Base-by-base conservation (phyloP, 2,113 vertebrate species). In the Ardeotis arabs region DNA sequence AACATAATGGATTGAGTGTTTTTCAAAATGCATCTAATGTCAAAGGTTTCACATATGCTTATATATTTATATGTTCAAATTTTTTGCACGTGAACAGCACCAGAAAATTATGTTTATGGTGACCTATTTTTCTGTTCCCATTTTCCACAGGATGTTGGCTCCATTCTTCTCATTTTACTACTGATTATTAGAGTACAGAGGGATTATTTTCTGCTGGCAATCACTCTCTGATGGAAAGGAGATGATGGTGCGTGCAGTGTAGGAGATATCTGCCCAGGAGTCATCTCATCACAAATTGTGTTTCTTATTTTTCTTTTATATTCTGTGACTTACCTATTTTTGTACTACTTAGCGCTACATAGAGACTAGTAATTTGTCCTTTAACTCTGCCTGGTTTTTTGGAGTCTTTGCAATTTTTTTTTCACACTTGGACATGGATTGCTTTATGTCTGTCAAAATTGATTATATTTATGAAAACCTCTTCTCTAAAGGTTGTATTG, bases 221-320 rank as follows among this genome's bases (percentile, higher is more conserved):
- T 95, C 76, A 85, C 28, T 79, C 14, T 6, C 25, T 83, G 59
- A 85, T 78, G 44, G 74, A 80, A 90, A 92, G 45, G 53, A 74
- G 25, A n/a, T 93, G 77, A 83, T 47, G 10, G 8, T 72, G 18
- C 85, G 35, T 72, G n/a, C 21, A 44, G 7, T 37, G 53, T 64
- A 62, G 28, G 63, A 87, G 18, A 27, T 44, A 83, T 59, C 59
- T 92, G 74, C 45, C 74, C 74, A 76, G 62, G 21, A 96, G 45
- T 85, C 19, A 92, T 72, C 70, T 87, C 62, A 62, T 89, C 52
- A 92, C 83, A 91, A 91, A 94, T 14, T 47, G 20, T 52, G 18
- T 68, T 87, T 89, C 44, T 87, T 82, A 63, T 68, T 82, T 89
- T 93, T 62, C 35, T 92, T 95, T 83, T 74, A 29, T 84, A 24